Base-by-base conservation (phyloP, 2,888 invertebrate genomes). In the Xanthia icteritia region DNA sequence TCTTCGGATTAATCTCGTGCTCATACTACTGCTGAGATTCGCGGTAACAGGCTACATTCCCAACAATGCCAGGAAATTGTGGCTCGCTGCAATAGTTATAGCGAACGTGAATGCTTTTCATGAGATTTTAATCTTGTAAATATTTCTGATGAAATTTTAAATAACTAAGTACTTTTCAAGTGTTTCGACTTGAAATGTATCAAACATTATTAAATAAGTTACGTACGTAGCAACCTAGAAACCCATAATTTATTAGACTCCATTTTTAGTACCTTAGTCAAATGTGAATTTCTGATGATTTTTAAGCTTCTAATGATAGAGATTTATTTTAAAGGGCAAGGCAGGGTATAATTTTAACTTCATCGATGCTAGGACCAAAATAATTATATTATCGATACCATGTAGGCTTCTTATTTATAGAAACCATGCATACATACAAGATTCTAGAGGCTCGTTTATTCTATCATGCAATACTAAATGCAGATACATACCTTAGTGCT, bases 1-100 rank as follows among this genome's bases (percentile, higher is more conserved):
- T 87, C 81, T 79, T 72, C 42, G 76, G 72, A 80, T 83, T 87
- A 84, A 84, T 87, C 84, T 87, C 73, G 64, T 42, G 68, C 80
- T 82, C 79, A 67, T 78, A 66, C 74, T 74, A 65, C 77, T 67
- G 65, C 77, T 63, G 58, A 54, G 72, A 76, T 80, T 77, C 78
- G 64, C 48, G 67, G 76, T 64, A 77, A 71, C 65, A 69, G 45
- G 45, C 65, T 42, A 76, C 51, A 64, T 83, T 70, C 66, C 60
- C 66, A 63, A 82, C 74, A 67, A 79, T 77, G 65, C 58, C 56
- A 67, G 61, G 36, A 79, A 73, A 76, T 76, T 76, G 48, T 64
- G 64, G n/a, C 36, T 60, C 42, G 8, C 17, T 45, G n/a, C 65
- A 39, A 58, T 31, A 2, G 31, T 2, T 60, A 75, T 48, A 56